Conservation (phyloP, 2,797 vertebrate genomes). For the Paedocypris micromegethes region DNA sequence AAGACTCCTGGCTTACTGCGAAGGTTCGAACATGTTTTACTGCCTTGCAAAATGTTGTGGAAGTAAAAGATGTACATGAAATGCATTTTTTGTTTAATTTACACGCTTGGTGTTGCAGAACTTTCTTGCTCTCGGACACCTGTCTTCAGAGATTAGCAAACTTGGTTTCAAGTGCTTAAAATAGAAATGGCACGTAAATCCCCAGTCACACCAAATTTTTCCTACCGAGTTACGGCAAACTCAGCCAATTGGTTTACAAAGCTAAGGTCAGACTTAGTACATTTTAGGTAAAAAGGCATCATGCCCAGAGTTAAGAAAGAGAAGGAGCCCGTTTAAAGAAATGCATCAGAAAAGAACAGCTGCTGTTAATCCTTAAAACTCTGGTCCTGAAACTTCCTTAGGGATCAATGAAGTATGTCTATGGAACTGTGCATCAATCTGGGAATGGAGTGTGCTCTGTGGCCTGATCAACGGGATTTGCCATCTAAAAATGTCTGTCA, state of each 20-base stretch:
- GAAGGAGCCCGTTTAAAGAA: conserved; percentile 38
- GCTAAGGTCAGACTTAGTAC: neutral
- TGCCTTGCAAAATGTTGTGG: conserved; percentile 20
- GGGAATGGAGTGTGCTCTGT: conserved; percentile 46
- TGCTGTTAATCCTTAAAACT: conserved; percentile 36
- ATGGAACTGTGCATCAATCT: neutral
- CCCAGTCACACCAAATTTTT: neutral
- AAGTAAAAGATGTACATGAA: conserved; percentile 1
- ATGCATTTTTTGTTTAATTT: neutral
- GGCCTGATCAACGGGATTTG: conserved; percentile 56
- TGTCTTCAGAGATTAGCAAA: conserved; percentile 21
- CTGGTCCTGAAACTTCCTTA: conserved; percentile 13
- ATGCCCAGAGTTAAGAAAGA: neutral
- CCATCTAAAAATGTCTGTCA: conserved; percentile 51
- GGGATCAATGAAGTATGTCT: conserved; percentile 5
- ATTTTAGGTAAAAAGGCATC: conserved; percentile 15
- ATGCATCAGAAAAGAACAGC: conserved; percentile 47
- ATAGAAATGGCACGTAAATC: conserved; percentile 37
- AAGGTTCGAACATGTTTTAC: conserved; percentile 48
- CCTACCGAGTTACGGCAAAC: no score
- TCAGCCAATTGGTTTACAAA: neutral
- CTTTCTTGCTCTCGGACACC: conserved; percentile 5
- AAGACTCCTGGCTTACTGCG: conserved; percentile 51
- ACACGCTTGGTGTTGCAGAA: neutral
- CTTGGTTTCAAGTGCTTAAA: conserved; percentile 3